These are phyloP conservation scores for Diadegma fenestrale DNA, from an alignment of 2,888 invertebrate species.

Conservation along the genomic window DNA sequence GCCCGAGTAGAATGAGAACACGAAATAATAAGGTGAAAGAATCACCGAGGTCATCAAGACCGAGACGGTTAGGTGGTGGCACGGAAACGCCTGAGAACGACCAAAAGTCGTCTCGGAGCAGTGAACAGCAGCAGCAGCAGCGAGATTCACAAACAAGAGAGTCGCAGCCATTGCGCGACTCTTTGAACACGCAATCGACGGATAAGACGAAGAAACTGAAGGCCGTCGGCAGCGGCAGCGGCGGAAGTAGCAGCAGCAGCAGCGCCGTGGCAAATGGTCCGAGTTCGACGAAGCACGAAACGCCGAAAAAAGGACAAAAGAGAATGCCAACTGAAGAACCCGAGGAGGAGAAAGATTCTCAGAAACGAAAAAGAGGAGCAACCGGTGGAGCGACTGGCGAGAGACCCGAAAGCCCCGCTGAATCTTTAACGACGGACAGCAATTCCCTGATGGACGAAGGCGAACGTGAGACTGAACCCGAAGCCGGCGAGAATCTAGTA, in stretches of 20 bases:
- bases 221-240: slow-evolving; percentile 72
- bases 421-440: slow-evolving; percentile 94
- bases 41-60: slow-evolving; percentile 85
- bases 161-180: slow-evolving; percentile 57
- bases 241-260: slow-evolving; percentile 69
- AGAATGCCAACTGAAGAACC: slow-evolving; percentile 86
- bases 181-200: slow-evolving; percentile 83
- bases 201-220: slow-evolving; percentile 85
- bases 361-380: slow-evolving; percentile 86
- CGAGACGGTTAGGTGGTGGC: slow-evolving; percentile 87
- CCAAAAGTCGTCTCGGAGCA: slow-evolving; percentile 73
- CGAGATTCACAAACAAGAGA: slow-evolving; percentile 53
- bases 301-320: slow-evolving; percentile 87
- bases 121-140: slow-evolving; percentile 81
- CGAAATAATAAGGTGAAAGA: slow-evolving; percentile 93
- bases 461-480: slow-evolving; percentile 84
- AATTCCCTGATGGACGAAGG: slow-evolving; percentile 91
- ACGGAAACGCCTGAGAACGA: slow-evolving; percentile 86
- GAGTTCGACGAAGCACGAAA: slow-evolving; percentile 78
- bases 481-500: slow-evolving; percentile 78
- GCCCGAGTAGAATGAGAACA: slow-evolving; percentile 95
- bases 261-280: slow-evolving; percentile 47
- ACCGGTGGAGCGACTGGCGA: slow-evolving; percentile 80
- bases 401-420: slow-evolving; percentile 91
- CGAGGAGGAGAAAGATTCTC: slow-evolving; percentile 87